Percentiles rank a stretch among this genome's conserved stretches.
phyloP scores from a whole-genome alignment of 2,113 vertebrate species.

The Nymphicus hollandicus region DNA sequence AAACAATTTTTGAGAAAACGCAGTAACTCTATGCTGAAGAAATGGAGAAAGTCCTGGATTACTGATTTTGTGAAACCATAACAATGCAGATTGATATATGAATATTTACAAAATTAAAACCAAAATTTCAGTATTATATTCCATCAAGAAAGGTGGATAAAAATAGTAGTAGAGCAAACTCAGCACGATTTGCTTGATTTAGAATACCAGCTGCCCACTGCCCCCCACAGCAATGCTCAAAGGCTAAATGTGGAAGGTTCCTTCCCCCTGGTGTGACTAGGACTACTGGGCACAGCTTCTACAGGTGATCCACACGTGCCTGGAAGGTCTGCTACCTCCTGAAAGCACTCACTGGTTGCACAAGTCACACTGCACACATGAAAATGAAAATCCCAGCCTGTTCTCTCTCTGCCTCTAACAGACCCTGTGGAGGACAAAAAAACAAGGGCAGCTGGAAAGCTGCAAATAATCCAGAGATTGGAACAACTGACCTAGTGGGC shows the following conservation, averaged over 20 bases:
- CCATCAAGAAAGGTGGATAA: neutral
- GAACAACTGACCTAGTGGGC: neutral
- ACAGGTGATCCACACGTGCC: accelerated
- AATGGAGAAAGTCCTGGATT: neutral
- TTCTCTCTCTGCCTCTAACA: neutral
- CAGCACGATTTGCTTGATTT: neutral
- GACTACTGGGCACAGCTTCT: neutral
- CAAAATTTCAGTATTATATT: neutral
- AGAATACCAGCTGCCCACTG: neutral
- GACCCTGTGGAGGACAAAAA: neutral
- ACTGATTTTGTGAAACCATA: neutral
- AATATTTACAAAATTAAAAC: neutral
- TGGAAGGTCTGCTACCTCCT: neutral
- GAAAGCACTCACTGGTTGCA: neutral
- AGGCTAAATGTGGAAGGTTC: accelerated
- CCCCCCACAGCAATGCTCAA: neutral
- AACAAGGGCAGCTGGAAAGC: neutral
- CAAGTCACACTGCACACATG: neutral
- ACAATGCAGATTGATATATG: neutral
- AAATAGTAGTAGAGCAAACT: neutral
- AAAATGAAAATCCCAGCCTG: neutral
- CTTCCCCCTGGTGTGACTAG: neutral
- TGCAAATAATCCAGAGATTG: neutral
- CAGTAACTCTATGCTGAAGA: neutral
- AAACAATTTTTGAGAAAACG: neutral